Conservation (phyloP, 2,113 vertebrate species). For the Jacana jacana region DNA sequence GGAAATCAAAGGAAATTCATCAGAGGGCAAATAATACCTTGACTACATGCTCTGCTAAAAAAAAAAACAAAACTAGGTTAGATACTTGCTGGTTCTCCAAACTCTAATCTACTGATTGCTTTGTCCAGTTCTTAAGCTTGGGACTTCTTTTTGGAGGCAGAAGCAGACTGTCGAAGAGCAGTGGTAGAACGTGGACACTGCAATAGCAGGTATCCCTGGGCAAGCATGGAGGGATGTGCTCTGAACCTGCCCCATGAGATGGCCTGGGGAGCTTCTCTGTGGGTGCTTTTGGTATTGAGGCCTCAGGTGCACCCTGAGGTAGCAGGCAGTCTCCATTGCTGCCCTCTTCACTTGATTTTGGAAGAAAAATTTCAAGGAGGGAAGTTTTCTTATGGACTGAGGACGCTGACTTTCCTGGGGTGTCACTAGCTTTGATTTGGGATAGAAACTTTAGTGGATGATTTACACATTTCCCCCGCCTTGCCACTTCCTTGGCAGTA, state of each 20-base stretch:
- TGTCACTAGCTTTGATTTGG: not conserved
- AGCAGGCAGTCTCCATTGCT: not conserved
- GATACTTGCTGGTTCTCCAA: not conserved
- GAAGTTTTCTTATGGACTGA: not conserved
- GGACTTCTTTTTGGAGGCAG: not conserved
- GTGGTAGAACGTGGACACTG: not conserved
- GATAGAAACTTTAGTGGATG: not conserved
- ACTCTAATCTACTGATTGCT: not conserved
- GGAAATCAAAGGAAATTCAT: not conserved
- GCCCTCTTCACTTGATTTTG: not conserved
- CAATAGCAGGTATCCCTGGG: not conserved
- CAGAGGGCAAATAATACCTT: not conserved
- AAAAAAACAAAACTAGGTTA: not conserved
- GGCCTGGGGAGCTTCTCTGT: not conserved
- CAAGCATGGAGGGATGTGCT: not conserved
- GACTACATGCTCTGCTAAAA: not conserved
- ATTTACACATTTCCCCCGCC: not conserved
- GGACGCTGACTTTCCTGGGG: not conserved
- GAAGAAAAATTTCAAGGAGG: not conserved
- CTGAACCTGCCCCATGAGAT: not conserved
- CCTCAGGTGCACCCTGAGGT: not conserved
- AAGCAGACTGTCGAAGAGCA: not conserved
- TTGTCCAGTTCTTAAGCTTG: not conserved
- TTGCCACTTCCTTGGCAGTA: not conserved
- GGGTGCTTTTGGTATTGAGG: not conserved